Base-by-base conservation (phyloP, 35 echinoderm and acorn worm species). In the Patiria miniata region DNA sequence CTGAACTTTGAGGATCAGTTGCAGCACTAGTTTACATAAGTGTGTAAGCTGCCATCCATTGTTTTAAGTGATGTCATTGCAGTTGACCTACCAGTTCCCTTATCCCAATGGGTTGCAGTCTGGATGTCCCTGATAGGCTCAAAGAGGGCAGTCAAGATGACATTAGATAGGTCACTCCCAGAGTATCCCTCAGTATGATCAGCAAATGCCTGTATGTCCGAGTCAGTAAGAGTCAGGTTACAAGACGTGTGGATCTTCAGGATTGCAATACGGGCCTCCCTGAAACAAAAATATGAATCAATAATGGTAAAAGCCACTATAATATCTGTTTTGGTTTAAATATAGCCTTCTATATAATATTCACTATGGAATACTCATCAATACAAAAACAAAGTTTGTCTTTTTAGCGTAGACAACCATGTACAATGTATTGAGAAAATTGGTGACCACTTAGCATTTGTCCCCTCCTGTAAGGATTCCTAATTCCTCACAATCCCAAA, bases 111-210 rank as follows among this genome's bases (percentile, higher is more conserved):
- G 8, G 80, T 83, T 3, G 95, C 95, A 32, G 87, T 56, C 54
- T 97, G 95, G 81, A 97, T 83, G 51, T 97, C 95, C 55, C 91
- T 78, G 33, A 97, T 90, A 68, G 95, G 95, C 85, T 97, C 84
- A 91, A 94, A 97, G 17, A 94, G 61, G 32, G 91, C 95, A 33
- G 95, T 86, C 22, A 94, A 40, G 39, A 87, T 81, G 3, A 97
- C 50, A 86, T 90, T 97, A 26, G 95, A 90, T 29, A 97, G 58
- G 82, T 94, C 95, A 89, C 95, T 97, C 1, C 95, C 95, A 39
- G 95, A 97, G 52, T 88, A 97, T 2, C 92, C 95, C 30, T 91
- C 77, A 22, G 95, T 97, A 21, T 78, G 59, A 37, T 85, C 81
- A 32, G 95, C 91, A 86, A 97, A 97, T 12, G 55, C 50, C 30